Base-by-base conservation (phyloP, 2,888 invertebrate genomes). In the Seira ritae region DNA sequence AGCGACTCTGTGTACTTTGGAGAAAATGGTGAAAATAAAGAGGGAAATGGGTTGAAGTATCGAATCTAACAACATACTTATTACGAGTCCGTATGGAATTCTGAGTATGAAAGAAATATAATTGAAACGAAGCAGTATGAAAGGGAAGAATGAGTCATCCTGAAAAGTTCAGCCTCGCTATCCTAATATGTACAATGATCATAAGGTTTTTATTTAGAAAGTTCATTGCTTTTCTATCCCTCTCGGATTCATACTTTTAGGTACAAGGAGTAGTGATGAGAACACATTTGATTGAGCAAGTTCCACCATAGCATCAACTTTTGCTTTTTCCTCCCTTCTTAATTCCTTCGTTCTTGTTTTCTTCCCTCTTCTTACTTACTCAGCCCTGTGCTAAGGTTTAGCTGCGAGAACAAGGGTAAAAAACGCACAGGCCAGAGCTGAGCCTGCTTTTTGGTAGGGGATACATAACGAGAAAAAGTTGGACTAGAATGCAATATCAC, bases 61-160 rank as follows among this genome's bases (percentile, higher is more conserved):
- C n/a, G n/a, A n/a, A n/a, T n/a, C n/a, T n/a, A n/a, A n/a, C n/a
- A n/a, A 20, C 62, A 62, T 62, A n/a, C n/a, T n/a, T n/a, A 62
- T 62, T 62, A 62, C 62, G 62, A 62, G 62, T 62, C 62, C 62
- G 2, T 20, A 2, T 2, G 62, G 62, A 62, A 22, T 62, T 62
- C 62, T 20, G 15, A 15, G 62, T 62, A 62, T 62, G 62, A 62
- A 62, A 50, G 50, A 8, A 50, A 62, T 62, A 62, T 62, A 62
- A 62, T 62, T 62, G 62, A 62, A 62, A 62, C 20, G 62, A 62
- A 20, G n/a, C 8, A 62, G 20, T n/a, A 20, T 24, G 42, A 74
- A 62, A 74, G 62, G 72, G 19, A 10, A 17, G 70, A 46, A 72
- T 82, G 82, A 82, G 77, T 82, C 82, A 82, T 77, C 82, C 12